Conservation (phyloP, 1,140 invertebrate species). For the Gonioctena quinquepunctata region DNA sequence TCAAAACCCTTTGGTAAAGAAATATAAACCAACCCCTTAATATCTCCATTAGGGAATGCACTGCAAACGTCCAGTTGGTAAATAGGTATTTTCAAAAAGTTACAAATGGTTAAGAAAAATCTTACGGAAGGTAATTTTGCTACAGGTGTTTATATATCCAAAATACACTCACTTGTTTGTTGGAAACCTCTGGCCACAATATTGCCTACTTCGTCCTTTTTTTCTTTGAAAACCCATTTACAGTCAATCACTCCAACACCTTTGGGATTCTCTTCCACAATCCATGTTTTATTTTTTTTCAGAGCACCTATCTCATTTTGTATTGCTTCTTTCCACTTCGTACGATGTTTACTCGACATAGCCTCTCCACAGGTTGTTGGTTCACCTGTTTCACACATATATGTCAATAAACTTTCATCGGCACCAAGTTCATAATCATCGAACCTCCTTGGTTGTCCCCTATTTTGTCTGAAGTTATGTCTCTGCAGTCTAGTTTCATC, state of each 20-base stretch:
- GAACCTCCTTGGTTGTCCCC: no score
- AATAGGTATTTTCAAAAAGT: neutral
- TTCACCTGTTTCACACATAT: no score
- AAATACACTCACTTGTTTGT: neutral
- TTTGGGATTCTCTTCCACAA: neutral
- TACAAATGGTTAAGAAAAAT: constrained; percentile 8
- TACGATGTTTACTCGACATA: neutral
- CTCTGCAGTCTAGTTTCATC: no score
- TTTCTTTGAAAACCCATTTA: constrained; percentile 5
- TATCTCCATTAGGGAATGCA: neutral
- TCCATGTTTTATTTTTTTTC: constrained; percentile 25
- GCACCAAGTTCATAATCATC: no score
- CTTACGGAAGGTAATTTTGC: constrained; percentile 1
- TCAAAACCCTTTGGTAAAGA: neutral
- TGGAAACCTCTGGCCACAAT: neutral
- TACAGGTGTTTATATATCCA: constrained; percentile 1
- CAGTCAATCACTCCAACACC: constrained; percentile 2
- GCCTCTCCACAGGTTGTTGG: constrained; percentile 21
- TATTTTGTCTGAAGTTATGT: no score
- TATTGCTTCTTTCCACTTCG: constrained; percentile 24
- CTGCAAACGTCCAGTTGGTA: neutral
- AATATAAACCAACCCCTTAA: neutral
- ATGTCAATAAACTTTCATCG: no score
- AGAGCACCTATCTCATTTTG: constrained; percentile 17
- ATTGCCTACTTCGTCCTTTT: constrained; percentile 1